These are phyloP conservation scores for Bimastos eiseni DNA, from an alignment of 2,888 invertebrate genomes.

Conservation along the genomic window DNA sequence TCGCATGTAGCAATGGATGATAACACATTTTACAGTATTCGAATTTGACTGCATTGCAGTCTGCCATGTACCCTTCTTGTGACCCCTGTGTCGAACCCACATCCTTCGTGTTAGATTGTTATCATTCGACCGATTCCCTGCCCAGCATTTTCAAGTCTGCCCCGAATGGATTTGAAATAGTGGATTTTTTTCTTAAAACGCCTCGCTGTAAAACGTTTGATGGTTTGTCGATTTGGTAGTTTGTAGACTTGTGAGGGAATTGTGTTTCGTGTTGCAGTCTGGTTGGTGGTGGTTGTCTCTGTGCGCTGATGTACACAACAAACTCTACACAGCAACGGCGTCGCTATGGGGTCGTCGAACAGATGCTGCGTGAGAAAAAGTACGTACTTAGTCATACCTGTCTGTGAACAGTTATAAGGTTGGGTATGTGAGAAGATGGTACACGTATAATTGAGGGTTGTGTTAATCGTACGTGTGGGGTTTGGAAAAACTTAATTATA, in stretches of 20 bases:
- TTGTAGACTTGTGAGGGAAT: background rate
- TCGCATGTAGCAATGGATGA: too few species aligned
- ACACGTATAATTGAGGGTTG: too few species aligned
- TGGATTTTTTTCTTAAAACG: background rate
- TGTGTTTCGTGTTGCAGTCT: background rate
- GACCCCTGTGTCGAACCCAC: too few species aligned
- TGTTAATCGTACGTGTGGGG: too few species aligned
- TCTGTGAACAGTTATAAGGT: background rate
- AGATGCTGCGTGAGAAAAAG: constrained; percentile 13
- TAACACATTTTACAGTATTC: too few species aligned
- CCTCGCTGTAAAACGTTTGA: background rate
- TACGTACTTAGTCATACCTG: background rate
- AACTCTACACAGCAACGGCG: background rate
- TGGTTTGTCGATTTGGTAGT: too few species aligned
- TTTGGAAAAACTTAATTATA: too few species aligned
- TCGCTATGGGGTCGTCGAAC: background rate
- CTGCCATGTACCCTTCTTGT: too few species aligned
- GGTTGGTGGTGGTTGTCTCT: constrained; percentile 14
- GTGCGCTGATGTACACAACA: background rate
- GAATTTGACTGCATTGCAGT: too few species aligned
- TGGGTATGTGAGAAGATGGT: background rate
- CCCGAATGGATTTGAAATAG: background rate
- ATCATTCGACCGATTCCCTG: too few species aligned
- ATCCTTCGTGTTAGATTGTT: too few species aligned
- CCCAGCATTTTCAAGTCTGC: too few species aligned